Base-by-base conservation (phyloP, 2,113 vertebrate species). In the Rhinolophus ferrumequinum region DNA sequence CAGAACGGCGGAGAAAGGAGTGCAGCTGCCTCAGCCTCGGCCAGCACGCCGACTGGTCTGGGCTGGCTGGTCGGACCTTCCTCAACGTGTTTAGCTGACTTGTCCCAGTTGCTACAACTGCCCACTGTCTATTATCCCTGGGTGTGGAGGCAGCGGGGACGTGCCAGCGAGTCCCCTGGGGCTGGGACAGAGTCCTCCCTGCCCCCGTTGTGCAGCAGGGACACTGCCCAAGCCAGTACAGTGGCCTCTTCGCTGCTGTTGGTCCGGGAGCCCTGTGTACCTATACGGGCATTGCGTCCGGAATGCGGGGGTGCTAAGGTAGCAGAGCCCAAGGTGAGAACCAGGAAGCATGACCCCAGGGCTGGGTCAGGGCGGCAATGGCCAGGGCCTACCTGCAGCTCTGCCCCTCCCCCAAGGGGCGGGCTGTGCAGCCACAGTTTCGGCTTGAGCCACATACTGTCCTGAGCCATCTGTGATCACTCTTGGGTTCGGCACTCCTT, bases 21-120 rank as follows among this genome's bases (percentile, higher is more conserved):
- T 3, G 18, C 0, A 6, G 6, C 6, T 38, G n/a, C 64, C 15
- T n/a, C 41, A 1, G 0, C 5, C 18, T 21, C 12, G 24, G 52
- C 60, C 16, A 41, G 66, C 56, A 24, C 13, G 35, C 47, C 47
- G 47, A 8, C 52, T 33, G 35, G 19, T 19, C 22, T 6, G 81
- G 38, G 7, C 47, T 6, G 41, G 58, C 33, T 54, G 16, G 33
- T 64, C 44, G 47, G 30, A 24, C n/a, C 26, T 58, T 88, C 41
- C 41, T 79, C 8, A 5, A 11, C 56, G 44, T 2, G 0, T 50
- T 72, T 1, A n/a, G n/a, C 5, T 38, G 62, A 50, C 47, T 50
- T 64, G 30, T 22, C 21, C 35, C 10, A 10, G 35, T 18, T 16
- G 35, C 33, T 14, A 10, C 2, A 24, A 24, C 33, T n/a, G 50